Evolutionary conservation across 2,113 vertebrate species (phyloP), one percentile per base, ranked within the genome.

Genomic region (Prionailurus bengalensis): DNA sequence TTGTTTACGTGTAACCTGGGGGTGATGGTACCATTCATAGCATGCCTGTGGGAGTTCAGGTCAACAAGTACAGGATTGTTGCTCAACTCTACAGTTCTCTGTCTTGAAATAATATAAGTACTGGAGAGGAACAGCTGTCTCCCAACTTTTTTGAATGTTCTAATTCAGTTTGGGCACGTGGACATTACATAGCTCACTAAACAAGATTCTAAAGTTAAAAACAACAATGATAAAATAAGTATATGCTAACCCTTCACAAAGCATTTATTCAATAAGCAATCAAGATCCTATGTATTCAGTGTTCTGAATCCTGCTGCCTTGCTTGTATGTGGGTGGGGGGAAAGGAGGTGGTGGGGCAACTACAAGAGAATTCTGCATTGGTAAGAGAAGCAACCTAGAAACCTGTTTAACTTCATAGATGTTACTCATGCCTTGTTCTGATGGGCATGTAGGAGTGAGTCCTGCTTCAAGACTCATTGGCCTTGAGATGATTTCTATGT

Each of bases 141-240:
- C 39, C 23, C 89, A 42, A 29, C 17, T 45, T 33, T 84, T 92
- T 45, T 63, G 27, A 74, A 58, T 81, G n/a, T 19, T 74, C 42
- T 94, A 27, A 55, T 81, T 91, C 85, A 89, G 6, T 82, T 85
- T 63, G 9, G 17, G 36, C 14, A 27, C 45, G 48, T 74, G 82
- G 70, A 74, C 51, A 71, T 96, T 73, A 65, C 83, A 73, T 42
- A 71, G 51, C 70, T 33, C 55, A 70, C 55, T 81, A 48, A 85
- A 25, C 27, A 96, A 86, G 71, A 82, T 53, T 91, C 27, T 63
- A 36, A 91, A 81, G 33, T 94, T 68, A 87, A 80, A 93, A 95
- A 29, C 36, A 53, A 65, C 11, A 80, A 15, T 15, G 68, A 15
- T 39, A 76, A 55, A 94, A 39, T 68, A 45, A 53, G 16, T 31